Conservation (phyloP, 2,888 invertebrate species). For the Rhaphigaster nebulosa region DNA sequence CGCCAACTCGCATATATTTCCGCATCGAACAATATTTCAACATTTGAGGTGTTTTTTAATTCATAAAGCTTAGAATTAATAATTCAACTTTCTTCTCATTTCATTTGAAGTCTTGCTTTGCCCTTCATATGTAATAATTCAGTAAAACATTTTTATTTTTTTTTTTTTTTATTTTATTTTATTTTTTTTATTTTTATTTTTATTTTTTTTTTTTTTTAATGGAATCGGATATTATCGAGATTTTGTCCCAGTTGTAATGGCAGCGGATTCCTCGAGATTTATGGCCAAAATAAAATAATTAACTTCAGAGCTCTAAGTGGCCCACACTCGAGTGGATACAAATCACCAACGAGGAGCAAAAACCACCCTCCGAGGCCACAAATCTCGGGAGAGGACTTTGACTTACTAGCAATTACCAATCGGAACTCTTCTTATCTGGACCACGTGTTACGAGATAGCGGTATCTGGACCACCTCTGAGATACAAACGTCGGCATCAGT, state of each 20-base stretch:
- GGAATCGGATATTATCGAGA: background rate
- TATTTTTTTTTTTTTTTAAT: too few species aligned
- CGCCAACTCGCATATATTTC: too few species aligned
- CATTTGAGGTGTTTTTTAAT: too few species aligned
- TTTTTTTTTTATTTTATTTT: too few species aligned
- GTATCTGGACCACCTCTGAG: constrained; percentile 34
- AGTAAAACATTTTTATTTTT: too few species aligned
- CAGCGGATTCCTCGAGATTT: background rate
- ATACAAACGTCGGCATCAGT: background rate
- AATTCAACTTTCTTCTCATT: too few species aligned
- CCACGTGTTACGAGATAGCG: constrained; percentile 18
- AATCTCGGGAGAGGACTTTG: constrained; percentile 11
- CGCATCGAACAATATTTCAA: too few species aligned
- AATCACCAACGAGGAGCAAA: background rate
- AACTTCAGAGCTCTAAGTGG: background rate
- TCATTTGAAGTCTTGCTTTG: too few species aligned
- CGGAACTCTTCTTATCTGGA: constrained; percentile 12
- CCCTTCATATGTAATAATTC: too few species aligned
- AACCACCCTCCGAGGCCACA: constrained; percentile 23
- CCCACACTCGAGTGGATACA: background rate
- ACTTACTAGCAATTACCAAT: constrained; percentile 53
- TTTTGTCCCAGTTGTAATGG: background rate
- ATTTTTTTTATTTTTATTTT: too few species aligned
- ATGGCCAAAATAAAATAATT: background rate
- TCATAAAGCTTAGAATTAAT: too few species aligned